Percentiles rank a stretch among this genome's conserved stretches.
Conservation (phyloP, 2,113 vertebrate genomes). For the Willisornis vidua region DNA sequence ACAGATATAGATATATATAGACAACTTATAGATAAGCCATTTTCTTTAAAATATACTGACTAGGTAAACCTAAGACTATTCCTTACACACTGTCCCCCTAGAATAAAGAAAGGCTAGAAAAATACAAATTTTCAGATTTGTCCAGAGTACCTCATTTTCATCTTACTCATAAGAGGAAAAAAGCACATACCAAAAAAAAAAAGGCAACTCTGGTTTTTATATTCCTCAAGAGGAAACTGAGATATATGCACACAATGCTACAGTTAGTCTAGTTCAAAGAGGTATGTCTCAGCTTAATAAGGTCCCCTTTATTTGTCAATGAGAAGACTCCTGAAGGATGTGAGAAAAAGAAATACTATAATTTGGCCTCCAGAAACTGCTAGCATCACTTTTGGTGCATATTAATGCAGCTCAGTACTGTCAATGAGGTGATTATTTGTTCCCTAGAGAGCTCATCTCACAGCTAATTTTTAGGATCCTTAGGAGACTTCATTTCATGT, state of each 20-base stretch:
- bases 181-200: not conserved
- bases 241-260: not conserved
- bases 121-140: not conserved
- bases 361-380: conserved; percentile 52
- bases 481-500: conserved; percentile 31
- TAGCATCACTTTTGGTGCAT: conserved; percentile 45
- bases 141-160: not conserved
- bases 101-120: not conserved
- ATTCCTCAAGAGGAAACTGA: not conserved
- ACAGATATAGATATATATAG: not conserved
- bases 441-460: conserved; percentile 61
- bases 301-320: conserved; percentile 53
- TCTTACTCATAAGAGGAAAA: not conserved
- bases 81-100: not conserved
- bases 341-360: conserved; percentile 28
- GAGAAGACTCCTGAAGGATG: conserved; percentile 28
- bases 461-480: conserved; percentile 23
- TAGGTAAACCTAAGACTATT: not conserved
- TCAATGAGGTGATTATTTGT: conserved; percentile 70
- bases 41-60: not conserved
- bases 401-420: conserved; percentile 61
- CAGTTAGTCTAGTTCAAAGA: conserved; percentile 31
- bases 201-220: not conserved
- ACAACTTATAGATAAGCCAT: not conserved
- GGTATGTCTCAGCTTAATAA: conserved; percentile 46